phyloP scores from a whole-genome alignment of 2,113 vertebrate species.

The Elgaria multicarinata region DNA sequence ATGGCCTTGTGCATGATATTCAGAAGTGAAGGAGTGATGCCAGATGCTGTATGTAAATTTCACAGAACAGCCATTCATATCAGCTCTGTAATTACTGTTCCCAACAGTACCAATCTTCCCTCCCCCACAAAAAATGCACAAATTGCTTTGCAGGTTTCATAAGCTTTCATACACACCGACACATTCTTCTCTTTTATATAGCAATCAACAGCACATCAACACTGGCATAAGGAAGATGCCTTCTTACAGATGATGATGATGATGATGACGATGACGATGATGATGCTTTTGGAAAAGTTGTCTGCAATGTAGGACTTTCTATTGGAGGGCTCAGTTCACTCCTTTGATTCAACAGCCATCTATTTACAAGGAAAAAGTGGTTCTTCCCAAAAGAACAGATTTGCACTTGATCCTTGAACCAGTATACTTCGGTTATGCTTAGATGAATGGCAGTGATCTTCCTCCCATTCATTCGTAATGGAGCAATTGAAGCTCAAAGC shows the following conservation, averaged over 20 bases:
- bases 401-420: background rate
- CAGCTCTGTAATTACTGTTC: constrained; percentile 1
- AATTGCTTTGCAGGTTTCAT: background rate
- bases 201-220: background rate
- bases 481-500: background rate
- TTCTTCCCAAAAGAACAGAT: background rate
- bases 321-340: background rate
- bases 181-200: background rate
- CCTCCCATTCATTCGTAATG: background rate
- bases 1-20: background rate
- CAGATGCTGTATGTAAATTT: background rate
- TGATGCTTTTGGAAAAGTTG: background rate
- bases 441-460: background rate
- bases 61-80: background rate
- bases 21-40: background rate
- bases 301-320: background rate
- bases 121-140: background rate
- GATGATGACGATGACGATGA: too few relatives aligned
- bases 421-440: background rate
- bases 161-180: background rate
- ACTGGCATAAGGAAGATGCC: background rate
- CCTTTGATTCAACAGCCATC: background rate
- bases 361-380: background rate
- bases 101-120: background rate
- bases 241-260: too few relatives aligned